Evolutionary conservation across 2,888 invertebrate species (phyloP).

Genomic region (Chymomyza procnemis): DNA sequence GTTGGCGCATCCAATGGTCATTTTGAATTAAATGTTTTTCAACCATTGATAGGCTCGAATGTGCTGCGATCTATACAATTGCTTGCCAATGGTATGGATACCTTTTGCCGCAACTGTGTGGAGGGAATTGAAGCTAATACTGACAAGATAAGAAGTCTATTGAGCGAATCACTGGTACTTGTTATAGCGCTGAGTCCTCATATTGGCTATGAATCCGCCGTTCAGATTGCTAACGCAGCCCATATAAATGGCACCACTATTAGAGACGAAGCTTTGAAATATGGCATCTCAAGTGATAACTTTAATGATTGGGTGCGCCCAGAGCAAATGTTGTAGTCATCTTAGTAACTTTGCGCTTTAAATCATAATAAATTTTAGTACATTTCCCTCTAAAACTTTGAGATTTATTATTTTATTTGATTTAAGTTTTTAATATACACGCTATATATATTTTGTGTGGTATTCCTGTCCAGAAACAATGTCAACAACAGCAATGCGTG

Average conservation of each 20-base stretch:
- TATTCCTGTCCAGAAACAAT: constrained; percentile 86
- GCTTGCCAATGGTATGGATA: constrained; percentile 87
- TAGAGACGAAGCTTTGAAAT: constrained; percentile 90
- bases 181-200: constrained; percentile 97
- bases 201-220: constrained; percentile 97
- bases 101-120: constrained; percentile 92
- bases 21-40: constrained; percentile 99
- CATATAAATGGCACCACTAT: constrained; percentile 92
- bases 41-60: constrained; percentile 96
- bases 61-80: constrained; percentile 91
- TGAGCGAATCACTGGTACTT: constrained; percentile 95
- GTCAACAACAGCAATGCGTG: constrained; percentile 82
- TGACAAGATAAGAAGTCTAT: constrained; percentile 86
- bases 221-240: constrained; percentile 96
- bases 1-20: constrained; percentile 96
- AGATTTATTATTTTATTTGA: neutral
- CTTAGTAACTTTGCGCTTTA: constrained; percentile 80
- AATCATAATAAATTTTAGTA: neutral
- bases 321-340: constrained; percentile 89
- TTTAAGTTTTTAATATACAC: neutral
- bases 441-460: too few relatives aligned
- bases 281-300: constrained; percentile 89
- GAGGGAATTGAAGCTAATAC: constrained; percentile 87
- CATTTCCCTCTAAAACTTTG: neutral
- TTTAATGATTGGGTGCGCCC: constrained; percentile 94